These are phyloP conservation scores for Drosophila bipectinata DNA, from an alignment of 1,140 invertebrate species.

Conservation along the genomic window DNA sequence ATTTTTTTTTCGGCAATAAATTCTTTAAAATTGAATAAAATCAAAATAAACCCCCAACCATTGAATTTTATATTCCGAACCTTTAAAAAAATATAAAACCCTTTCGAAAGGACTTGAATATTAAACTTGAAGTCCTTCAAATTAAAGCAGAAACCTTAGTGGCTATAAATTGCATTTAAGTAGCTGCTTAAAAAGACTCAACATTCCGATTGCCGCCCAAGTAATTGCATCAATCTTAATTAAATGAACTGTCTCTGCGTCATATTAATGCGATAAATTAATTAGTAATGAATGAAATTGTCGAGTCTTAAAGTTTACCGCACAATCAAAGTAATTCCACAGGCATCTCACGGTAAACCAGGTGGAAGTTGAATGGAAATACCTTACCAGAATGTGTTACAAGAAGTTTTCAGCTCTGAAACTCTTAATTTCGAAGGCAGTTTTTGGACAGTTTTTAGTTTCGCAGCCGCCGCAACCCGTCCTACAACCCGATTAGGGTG, in stretches of 20 bases:
- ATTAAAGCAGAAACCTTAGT: too few species aligned
- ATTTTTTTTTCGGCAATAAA: too few species aligned
- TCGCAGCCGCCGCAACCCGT: too few species aligned
- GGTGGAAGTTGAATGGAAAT: not conserved
- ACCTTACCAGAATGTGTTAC: not conserved
- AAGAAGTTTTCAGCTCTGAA: conserved; percentile 1
- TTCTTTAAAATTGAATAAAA: too few species aligned
- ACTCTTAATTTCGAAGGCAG: conserved; percentile 7
- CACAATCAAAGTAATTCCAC: not conserved
- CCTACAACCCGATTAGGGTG: conserved; percentile 3
- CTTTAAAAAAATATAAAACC: too few species aligned
- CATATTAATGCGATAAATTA: conserved; percentile 3
- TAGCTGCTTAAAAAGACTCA: not conserved
- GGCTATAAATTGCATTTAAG: not conserved
- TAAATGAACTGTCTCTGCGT: not conserved
- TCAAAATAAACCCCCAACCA: too few species aligned
- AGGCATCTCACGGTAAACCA: not conserved
- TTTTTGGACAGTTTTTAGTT: conserved; percentile 4
- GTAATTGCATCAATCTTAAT: conserved; percentile 4
- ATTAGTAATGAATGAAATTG: not conserved
- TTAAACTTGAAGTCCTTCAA: too few species aligned
- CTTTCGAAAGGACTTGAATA: too few species aligned
- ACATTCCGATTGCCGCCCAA: not conserved
- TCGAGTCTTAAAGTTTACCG: not conserved
- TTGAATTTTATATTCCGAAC: too few species aligned